phyloP scores from a whole-genome alignment of 2,797 vertebrate genomes.

The Acipenser transmontanus region DNA sequence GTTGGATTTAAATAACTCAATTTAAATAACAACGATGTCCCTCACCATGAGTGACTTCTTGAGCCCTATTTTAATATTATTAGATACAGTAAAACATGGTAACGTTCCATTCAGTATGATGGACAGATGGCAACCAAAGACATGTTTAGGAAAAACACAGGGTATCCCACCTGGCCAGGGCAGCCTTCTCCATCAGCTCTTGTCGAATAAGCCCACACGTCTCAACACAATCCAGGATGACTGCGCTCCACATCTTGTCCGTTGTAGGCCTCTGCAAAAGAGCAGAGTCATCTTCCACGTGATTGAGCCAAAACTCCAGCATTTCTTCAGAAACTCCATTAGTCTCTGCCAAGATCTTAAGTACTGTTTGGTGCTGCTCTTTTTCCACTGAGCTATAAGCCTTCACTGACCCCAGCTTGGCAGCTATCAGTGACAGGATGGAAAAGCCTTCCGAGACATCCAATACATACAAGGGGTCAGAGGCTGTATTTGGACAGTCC shows the following conservation, averaged over 20 bases:
- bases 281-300: conserved; percentile 75
- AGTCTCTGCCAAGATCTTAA: conserved; percentile 67
- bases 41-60: too few species aligned
- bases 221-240: conserved; percentile 90
- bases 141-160: too few species aligned
- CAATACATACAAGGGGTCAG: conserved; percentile 72
- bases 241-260: conserved; percentile 90
- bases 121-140: too few species aligned
- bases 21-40: too few species aligned
- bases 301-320: conserved; percentile 88
- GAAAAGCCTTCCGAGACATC: conserved; percentile 97
- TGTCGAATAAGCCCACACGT: conserved; percentile 88
- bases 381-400: conserved; percentile 92
- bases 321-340: conserved; percentile 68
- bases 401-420: conserved; percentile 72
- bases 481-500: neutral
- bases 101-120: too few species aligned
- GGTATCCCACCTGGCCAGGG: conserved; percentile 75
- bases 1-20: too few species aligned
- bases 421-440: conserved; percentile 79
- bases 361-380: conserved; percentile 74
- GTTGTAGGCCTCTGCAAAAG: conserved; percentile 79
- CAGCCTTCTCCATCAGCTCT: conserved; percentile 93
- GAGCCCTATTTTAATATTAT: too few species aligned
- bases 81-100: too few species aligned